These are phyloP conservation scores for Ichneumoninae sp. DNA, from an alignment of 2,888 invertebrate genomes.

Conservation along the genomic window DNA sequence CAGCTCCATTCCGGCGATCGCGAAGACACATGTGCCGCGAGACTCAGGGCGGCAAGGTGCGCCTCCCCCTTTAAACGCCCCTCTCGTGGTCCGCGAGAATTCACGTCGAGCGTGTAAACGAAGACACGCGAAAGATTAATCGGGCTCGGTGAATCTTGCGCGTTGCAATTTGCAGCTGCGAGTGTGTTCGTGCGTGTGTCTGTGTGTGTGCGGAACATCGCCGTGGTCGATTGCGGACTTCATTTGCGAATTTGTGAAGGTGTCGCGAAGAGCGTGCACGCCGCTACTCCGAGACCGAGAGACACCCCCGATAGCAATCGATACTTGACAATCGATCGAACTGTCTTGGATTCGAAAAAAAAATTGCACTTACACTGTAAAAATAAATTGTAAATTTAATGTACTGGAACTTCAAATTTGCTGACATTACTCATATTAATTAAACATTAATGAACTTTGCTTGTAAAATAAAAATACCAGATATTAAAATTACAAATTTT, in stretches of 20 bases:
- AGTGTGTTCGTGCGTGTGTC: not conserved
- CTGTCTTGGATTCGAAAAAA: not conserved
- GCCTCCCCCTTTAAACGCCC: not conserved
- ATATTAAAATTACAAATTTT: too few relatives aligned
- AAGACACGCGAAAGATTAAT: slow-evolving; percentile 5
- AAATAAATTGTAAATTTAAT: too few relatives aligned
- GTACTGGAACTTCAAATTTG: too few relatives aligned
- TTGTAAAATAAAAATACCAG: too few relatives aligned
- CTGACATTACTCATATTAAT: too few relatives aligned
- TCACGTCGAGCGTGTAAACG: slow-evolving; percentile 30
- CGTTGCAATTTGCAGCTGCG: not conserved
- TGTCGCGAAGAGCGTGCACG: slow-evolving; percentile 30
- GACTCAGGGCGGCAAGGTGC: not conserved
- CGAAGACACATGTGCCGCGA: slow-evolving; percentile 15
- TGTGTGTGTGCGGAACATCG: not conserved
- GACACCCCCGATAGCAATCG: slow-evolving; percentile 30
- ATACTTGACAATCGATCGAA: not conserved
- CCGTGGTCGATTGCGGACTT: not conserved
- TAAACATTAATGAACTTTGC: too few relatives aligned
- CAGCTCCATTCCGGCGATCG: slow-evolving; percentile 16
- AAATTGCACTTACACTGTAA: not conserved
- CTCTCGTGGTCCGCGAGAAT: not conserved
- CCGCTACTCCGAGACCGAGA: slow-evolving; percentile 32
- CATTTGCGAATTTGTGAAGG: slow-evolving; percentile 14
- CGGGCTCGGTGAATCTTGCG: slow-evolving; percentile 20